phyloP scores from a whole-genome alignment of 1,140 invertebrate species.

The Latrodectus geometricus region DNA sequence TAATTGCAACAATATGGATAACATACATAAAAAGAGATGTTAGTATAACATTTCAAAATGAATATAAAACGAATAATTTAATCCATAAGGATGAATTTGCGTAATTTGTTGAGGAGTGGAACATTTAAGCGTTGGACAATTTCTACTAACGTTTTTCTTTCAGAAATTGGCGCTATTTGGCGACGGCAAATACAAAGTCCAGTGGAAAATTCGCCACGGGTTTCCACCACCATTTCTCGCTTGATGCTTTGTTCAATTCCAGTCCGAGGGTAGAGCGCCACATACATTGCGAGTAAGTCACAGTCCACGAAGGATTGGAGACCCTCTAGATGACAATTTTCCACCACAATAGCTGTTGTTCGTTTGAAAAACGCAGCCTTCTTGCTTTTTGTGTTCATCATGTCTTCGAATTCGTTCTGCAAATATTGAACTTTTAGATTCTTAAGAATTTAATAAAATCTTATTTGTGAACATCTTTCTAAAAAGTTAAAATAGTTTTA shows the following conservation, averaged over 20 bases:
- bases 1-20: no score
- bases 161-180: no score
- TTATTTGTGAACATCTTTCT: background rate
- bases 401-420: background rate
- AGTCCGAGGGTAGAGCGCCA: background rate
- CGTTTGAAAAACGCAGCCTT: background rate
- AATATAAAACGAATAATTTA: no score
- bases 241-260: background rate
- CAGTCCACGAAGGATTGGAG: conserved; percentile 7
- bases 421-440: background rate
- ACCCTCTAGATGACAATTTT: background rate
- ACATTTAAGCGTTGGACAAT: no score
- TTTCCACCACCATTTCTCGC: background rate
- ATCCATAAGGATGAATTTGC: no score
- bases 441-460: background rate
- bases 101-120: no score
- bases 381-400: background rate
- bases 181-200: background rate
- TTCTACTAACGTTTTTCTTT: no score
- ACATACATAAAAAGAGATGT: no score
- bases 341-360: background rate
- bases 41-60: no score
- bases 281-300: background rate
- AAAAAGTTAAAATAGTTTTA: background rate
- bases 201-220: background rate